Conservation (phyloP, 2,113 vertebrate species). For the Psilopsiagon aymara region DNA sequence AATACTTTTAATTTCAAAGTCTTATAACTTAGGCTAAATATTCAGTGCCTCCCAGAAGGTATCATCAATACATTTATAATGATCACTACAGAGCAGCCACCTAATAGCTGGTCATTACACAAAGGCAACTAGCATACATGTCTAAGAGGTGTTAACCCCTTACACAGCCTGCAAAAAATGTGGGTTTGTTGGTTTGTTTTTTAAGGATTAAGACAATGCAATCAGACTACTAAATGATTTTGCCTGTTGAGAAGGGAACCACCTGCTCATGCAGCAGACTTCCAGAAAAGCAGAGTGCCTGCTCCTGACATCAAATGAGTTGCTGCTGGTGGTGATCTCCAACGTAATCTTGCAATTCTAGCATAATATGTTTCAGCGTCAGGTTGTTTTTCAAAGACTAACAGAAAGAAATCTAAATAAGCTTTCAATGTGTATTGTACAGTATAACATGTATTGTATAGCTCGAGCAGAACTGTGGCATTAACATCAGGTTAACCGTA, state of each 20-base stretch:
- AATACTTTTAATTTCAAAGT: background rate
- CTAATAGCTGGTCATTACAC: background rate
- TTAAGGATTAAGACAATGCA: background rate
- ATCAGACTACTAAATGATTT: background rate
- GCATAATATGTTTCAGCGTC: background rate
- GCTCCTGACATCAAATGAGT: background rate
- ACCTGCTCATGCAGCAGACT: background rate
- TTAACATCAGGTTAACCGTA: background rate
- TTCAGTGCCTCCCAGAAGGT: background rate
- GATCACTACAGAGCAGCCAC: background rate
- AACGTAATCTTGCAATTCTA: background rate
- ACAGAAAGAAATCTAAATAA: background rate
- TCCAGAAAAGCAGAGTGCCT: background rate
- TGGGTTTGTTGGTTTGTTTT: background rate
- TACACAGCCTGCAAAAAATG: background rate
- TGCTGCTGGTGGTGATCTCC: background rate
- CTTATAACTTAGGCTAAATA: background rate
- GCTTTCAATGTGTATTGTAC: fast-evolving
- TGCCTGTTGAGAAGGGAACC: background rate
- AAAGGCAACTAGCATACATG: fast-evolving
- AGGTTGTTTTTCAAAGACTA: background rate
- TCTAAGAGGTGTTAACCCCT: background rate
- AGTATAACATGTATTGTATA: background rate
- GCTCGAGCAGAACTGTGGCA: background rate
- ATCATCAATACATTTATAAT: too few relatives aligned